Evolutionary conservation across 2,888 invertebrate species (phyloP).

Genomic region (Cephus rjabovi): DNA sequence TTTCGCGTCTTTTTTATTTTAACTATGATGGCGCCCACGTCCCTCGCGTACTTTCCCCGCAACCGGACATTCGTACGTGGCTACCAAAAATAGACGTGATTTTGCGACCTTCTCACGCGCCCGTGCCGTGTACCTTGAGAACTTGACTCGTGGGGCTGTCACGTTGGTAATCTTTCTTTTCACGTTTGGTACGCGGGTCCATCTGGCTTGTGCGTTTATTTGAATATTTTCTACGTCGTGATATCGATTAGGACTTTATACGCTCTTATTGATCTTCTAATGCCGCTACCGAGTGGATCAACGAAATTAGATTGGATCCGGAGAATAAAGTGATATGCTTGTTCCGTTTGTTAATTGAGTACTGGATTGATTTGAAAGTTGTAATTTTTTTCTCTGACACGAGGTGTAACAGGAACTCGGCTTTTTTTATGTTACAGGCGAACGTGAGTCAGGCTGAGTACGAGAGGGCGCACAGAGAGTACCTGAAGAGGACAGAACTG

Average conservation of each 20-base stretch:
- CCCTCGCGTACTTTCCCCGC: background rate
- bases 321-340: background rate
- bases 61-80: background rate
- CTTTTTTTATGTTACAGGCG: slow-evolving; percentile 65
- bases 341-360: background rate
- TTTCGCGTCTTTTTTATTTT: slow-evolving; percentile 4
- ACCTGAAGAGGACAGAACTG: slow-evolving; percentile 65
- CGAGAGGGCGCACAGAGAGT: slow-evolving; percentile 72
- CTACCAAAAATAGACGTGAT: background rate
- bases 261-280: background rate
- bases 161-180: background rate
- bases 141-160: background rate
- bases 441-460: slow-evolving; percentile 77
- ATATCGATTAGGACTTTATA: background rate
- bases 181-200: background rate
- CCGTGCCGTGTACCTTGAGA: background rate
- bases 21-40: slow-evolving; percentile 1
- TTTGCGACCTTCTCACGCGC: background rate
- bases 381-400: background rate
- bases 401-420: background rate
- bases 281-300: background rate
- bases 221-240: background rate
- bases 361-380: background rate
- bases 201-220: background rate
- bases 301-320: background rate